Conservation (phyloP, 2,797 vertebrate genomes). For the Amblyraja radiata region DNA sequence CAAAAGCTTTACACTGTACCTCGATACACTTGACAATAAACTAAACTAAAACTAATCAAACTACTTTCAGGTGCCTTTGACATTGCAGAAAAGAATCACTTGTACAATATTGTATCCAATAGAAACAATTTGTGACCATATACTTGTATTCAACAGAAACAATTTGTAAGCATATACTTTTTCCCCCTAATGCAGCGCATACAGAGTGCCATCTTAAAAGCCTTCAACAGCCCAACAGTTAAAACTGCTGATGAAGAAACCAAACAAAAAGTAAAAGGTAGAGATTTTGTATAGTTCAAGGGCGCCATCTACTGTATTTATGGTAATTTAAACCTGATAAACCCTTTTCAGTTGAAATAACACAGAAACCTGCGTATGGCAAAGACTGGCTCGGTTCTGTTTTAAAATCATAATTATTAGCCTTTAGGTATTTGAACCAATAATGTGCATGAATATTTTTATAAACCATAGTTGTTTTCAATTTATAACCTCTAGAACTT, state of each 20-base stretch:
- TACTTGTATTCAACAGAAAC: background rate
- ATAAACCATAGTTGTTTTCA: background rate
- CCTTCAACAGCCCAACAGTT: slow-evolving; percentile 93
- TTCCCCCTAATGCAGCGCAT: slow-evolving; percentile 67
- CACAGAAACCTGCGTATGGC: background rate
- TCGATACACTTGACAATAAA: too few species aligned
- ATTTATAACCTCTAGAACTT: background rate
- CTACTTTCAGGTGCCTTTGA: background rate
- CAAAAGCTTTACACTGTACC: too few species aligned
- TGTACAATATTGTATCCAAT: background rate
- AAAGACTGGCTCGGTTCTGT: background rate
- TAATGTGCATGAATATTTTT: background rate
- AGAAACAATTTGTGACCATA: background rate
- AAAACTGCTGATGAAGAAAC: slow-evolving; percentile 94
- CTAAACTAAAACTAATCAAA: too few species aligned
- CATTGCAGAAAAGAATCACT: background rate
- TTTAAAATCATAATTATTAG: background rate
- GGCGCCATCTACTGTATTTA: slow-evolving; percentile 59
- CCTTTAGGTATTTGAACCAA: background rate
- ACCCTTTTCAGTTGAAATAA: background rate
- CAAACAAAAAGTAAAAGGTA: slow-evolving; percentile 94
- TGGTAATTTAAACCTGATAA: background rate
- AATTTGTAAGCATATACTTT: background rate
- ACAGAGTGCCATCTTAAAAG: slow-evolving; percentile 90
- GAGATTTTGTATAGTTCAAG: slow-evolving; percentile 47